Evolutionary conservation across 2,888 invertebrate species (phyloP).

Genomic region (Lasius fuliginosus): DNA sequence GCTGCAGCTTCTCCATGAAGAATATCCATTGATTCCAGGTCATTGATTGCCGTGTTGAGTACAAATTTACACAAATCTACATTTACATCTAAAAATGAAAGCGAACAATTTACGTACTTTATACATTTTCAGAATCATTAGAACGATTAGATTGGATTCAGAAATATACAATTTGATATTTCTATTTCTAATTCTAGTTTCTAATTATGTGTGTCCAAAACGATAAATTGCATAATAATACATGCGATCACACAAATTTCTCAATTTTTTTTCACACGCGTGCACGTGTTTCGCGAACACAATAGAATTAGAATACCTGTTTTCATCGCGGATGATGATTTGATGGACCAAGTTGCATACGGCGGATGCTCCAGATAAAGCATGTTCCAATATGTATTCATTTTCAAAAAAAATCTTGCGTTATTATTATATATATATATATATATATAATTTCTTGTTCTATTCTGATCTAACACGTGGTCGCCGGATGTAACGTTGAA

Average conservation of each 20-base stretch:
- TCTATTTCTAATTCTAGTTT: background rate
- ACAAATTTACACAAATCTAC: slow-evolving; percentile 62
- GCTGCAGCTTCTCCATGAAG: slow-evolving; percentile 88
- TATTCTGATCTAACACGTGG: no score
- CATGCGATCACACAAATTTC: background rate
- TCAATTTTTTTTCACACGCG: background rate
- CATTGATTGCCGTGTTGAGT: slow-evolving; percentile 71
- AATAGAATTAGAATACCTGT: no score
- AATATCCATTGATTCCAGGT: slow-evolving; percentile 85
- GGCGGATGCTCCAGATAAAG: no score
- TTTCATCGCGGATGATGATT: no score
- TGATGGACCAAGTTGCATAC: no score
- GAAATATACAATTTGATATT: background rate
- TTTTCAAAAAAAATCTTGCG: no score
- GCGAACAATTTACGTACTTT: background rate
- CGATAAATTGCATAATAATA: background rate
- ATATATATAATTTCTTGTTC: background rate
- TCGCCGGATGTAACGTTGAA: no score
- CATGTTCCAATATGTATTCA: no score
- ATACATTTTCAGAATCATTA: background rate
- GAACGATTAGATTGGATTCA: background rate
- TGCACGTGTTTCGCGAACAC: no score
- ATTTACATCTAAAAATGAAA: slow-evolving; percentile 69
- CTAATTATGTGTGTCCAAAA: background rate
- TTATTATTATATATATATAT: no score